Percentiles rank a stretch among this genome's conserved stretches.
These are phyloP conservation scores for Caenorhabditis uteleia DNA, from an alignment of 2,888 invertebrate genomes.

Conservation along the genomic window DNA sequence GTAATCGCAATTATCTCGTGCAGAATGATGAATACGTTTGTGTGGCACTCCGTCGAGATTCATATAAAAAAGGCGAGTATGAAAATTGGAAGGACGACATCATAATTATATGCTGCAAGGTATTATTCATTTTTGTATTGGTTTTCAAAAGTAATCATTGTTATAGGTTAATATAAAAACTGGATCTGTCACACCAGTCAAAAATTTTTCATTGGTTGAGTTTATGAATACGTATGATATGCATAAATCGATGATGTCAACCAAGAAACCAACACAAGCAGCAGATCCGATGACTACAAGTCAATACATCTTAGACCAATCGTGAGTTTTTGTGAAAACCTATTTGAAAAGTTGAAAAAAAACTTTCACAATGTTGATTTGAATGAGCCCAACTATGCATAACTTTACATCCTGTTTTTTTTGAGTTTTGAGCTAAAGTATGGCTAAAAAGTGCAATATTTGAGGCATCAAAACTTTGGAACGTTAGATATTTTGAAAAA, in stretches of 20 bases:
- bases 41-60: conserved; percentile 29
- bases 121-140: too few species aligned
- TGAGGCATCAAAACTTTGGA: too few species aligned
- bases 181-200: conserved; percentile 9
- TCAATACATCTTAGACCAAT: conserved; percentile 40
- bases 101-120: conserved; percentile 38
- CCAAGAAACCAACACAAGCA: conserved; percentile 2
- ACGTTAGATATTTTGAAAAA: too few species aligned
- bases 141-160: too few species aligned
- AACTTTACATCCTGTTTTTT: too few species aligned
- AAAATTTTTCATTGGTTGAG: conserved; percentile 29
- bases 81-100: conserved; percentile 32
- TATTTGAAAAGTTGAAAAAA: background rate
- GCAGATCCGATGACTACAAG: conserved; percentile 34
- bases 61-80: conserved; percentile 3
- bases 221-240: conserved; percentile 34
- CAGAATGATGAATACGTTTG: conserved; percentile 34
- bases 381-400: too few species aligned
- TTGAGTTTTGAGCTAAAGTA: too few species aligned
- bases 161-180: conserved; percentile 28
- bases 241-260: conserved; percentile 23
- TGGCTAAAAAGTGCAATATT: too few species aligned
- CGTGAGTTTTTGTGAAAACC: conserved; percentile 23
- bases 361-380: conserved; percentile 4
- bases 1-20: conserved; percentile 23